Evolutionary conservation across 2,888 invertebrate species (phyloP).

Genomic region (Choristoneura rosaceana): DNA sequence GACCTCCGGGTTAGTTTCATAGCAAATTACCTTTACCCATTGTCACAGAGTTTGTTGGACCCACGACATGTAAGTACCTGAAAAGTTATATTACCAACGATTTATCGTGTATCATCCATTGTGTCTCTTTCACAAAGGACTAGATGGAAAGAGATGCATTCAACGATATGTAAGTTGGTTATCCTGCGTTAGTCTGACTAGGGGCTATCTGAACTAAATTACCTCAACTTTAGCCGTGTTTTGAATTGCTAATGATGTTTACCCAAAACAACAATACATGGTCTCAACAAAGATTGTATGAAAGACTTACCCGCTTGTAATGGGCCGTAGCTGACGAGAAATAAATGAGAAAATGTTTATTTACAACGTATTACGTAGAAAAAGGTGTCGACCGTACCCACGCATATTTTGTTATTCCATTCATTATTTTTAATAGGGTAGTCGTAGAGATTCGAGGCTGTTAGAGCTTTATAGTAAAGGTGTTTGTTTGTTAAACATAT

Average conservation of each 20-base stretch:
- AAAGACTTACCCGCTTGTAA: conserved; percentile 2
- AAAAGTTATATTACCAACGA: not conserved
- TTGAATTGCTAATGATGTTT: conserved; percentile 32
- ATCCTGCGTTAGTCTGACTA: not conserved
- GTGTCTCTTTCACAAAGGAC: conserved; percentile 10
- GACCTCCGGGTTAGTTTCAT: conserved; percentile 11
- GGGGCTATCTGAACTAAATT: conserved; percentile 16
- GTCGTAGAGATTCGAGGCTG: not conserved
- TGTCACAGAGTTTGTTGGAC: conserved; percentile 21
- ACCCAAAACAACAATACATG: conserved; percentile 20
- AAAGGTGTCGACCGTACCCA: not conserved
- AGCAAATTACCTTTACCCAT: conserved; percentile 18
- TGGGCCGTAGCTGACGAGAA: conserved; percentile 9
- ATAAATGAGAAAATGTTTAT: conserved; percentile 9
- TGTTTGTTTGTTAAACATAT: too few species aligned
- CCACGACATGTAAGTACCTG: conserved; percentile 2
- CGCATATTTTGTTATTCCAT: not conserved
- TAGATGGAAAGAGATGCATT: not conserved
- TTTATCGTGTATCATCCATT: not conserved
- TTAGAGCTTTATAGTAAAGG: too few species aligned
- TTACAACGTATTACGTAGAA: not conserved
- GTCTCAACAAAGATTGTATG: conserved; percentile 20
- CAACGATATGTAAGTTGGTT: not conserved
- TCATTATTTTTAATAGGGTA: not conserved
- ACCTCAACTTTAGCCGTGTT: conserved; percentile 18